A percentile compares a stretch with the other conserved stretches of the same genome.
Conservation (phyloP, 2,888 invertebrate genomes). For the Melanchra persicariae region DNA sequence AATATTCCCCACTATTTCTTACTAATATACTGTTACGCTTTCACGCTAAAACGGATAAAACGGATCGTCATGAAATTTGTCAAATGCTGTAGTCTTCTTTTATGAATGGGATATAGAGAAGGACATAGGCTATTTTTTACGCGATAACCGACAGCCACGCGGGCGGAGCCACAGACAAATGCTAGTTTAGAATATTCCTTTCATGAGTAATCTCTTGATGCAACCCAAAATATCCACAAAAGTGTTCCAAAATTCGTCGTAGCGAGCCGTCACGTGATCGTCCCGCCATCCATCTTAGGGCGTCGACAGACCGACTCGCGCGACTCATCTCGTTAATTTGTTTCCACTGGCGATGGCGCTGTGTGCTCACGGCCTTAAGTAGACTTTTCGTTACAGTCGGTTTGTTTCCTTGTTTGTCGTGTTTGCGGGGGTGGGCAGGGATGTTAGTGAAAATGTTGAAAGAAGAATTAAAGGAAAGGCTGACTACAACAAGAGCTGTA, state of each 20-base stretch:
- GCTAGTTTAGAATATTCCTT: no score
- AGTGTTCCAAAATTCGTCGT: conserved; percentile 68
- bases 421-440: conserved; percentile 27
- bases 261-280: conserved; percentile 66
- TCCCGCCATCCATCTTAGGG: conserved; percentile 82
- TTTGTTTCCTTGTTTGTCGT: conserved; percentile 53
- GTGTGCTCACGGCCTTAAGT: conserved; percentile 65
- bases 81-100: no score
- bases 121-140: no score
- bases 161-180: no score
- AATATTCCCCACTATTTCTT: no score
- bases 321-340: conserved; percentile 86
- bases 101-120: no score
- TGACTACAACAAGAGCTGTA: no score
- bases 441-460: background rate
- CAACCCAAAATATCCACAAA: background rate
- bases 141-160: no score
- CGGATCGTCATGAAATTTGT: no score
- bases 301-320: conserved; percentile 79
- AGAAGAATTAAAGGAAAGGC: background rate
- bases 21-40: no score
- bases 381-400: conserved; percentile 55
- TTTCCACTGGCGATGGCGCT: conserved; percentile 52
- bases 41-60: no score
- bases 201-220: no score